phyloP scores from a whole-genome alignment of 2,888 invertebrate genomes.

The Rhagonycha lutea region DNA sequence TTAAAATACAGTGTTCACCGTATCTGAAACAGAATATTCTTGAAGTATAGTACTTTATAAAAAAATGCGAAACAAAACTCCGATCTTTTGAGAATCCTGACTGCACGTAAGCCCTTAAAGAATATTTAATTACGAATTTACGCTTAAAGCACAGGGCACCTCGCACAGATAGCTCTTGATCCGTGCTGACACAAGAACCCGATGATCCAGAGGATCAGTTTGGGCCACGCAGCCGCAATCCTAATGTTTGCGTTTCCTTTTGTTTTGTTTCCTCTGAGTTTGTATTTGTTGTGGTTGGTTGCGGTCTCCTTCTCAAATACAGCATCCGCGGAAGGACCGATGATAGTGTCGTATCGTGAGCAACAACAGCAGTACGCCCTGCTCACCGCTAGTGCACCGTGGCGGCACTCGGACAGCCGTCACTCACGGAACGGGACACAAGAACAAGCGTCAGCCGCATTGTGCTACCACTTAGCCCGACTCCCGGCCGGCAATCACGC shows the following conservation, averaged over 20 bases:
- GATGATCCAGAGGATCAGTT: constrained; percentile 34
- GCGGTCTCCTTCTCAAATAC: constrained; percentile 82
- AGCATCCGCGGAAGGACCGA: constrained; percentile 82
- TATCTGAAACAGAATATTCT: too few relatives aligned
- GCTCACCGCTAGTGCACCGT: constrained; percentile 63
- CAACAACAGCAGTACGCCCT: constrained; percentile 58
- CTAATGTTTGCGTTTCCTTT: constrained; percentile 42
- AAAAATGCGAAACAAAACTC: too few relatives aligned
- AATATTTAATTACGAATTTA: constrained; percentile 6
- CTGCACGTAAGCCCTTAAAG: too few relatives aligned
- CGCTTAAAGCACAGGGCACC: constrained; percentile 38
- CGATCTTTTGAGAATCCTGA: too few relatives aligned
- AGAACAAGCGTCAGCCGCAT: constrained; percentile 43
- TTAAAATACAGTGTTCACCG: too few relatives aligned
- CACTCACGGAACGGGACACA: constrained; percentile 55
- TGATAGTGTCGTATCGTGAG: constrained; percentile 53
- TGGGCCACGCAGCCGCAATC: constrained; percentile 50
- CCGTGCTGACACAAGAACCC: constrained; percentile 46
- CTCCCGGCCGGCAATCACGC: constrained; percentile 56
- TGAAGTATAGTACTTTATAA: too few relatives aligned
- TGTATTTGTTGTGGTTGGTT: constrained; percentile 52
- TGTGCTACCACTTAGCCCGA: constrained; percentile 48
- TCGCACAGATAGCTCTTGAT: constrained; percentile 53
- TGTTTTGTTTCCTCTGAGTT: constrained; percentile 35
- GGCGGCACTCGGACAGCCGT: constrained; percentile 53